Conservation (phyloP, 2,888 invertebrate genomes). For the Plagodis pulveraria region DNA sequence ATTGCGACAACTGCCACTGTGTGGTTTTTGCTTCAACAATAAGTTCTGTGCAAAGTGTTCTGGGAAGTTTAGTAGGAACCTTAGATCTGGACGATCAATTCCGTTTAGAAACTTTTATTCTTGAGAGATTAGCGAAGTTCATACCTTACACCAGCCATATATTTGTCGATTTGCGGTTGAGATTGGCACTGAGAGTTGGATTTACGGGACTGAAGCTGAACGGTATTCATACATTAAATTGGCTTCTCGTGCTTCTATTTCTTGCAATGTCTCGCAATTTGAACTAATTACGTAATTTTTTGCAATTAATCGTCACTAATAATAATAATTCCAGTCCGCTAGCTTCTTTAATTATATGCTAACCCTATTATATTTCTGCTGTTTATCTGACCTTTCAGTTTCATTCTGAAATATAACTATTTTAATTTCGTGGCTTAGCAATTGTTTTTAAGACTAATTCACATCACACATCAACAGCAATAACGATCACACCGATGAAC, state of each 20-base stretch:
- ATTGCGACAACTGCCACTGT: constrained; percentile 80
- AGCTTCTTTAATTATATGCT: neutral
- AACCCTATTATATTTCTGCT: too few species aligned
- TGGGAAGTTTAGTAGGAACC: constrained; percentile 83
- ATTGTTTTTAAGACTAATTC: too few species aligned
- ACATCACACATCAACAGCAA: too few species aligned
- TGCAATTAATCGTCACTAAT: constrained; percentile 21
- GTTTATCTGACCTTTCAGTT: too few species aligned
- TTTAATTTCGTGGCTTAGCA: too few species aligned
- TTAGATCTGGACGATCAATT: constrained; percentile 74
- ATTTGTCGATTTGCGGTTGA: constrained; percentile 67
- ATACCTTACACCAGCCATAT: constrained; percentile 70
- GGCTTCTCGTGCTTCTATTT: constrained; percentile 9
- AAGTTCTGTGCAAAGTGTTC: constrained; percentile 66
- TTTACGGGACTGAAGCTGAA: constrained; percentile 56
- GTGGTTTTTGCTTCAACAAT: constrained; percentile 71
- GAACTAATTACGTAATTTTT: constrained; percentile 5
- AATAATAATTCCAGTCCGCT: neutral
- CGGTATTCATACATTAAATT: constrained; percentile 49
- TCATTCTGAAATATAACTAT: too few species aligned
- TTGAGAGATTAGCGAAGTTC: constrained; percentile 64
- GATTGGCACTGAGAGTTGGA: constrained; percentile 64
- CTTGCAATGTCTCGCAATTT: constrained; percentile 1
- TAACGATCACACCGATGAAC: too few species aligned
- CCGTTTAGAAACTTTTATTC: constrained; percentile 64